These are phyloP conservation scores for Agapornis roseicollis DNA, from an alignment of 2,113 vertebrate species.

Conservation along the genomic window DNA sequence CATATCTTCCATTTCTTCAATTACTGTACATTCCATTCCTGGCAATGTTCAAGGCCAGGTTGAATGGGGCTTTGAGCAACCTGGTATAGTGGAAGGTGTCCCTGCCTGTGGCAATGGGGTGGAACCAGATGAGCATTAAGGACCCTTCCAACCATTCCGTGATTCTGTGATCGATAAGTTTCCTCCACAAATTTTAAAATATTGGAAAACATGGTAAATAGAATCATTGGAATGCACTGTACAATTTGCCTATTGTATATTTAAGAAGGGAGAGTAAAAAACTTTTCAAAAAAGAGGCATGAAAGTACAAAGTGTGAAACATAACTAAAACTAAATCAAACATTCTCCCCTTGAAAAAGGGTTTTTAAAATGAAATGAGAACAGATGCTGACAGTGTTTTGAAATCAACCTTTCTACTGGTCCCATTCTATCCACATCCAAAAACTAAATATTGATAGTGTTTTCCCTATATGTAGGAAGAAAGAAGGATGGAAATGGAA, in stretches of 20 bases:
- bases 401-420: not conserved
- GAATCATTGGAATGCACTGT: not conserved
- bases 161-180: not conserved
- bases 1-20: not conserved
- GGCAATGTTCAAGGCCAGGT: not conserved
- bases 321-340: not conserved
- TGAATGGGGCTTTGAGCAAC: not conserved
- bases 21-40: not conserved
- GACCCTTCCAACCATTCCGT: not conserved
- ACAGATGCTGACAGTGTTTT: not conserved
- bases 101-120: not conserved
- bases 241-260: not conserved
- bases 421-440: not conserved
- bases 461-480: not conserved
- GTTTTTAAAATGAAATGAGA: not conserved
- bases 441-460: not conserved
- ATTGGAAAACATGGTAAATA: not conserved
- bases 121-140: not conserved
- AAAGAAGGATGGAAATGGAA: not conserved
- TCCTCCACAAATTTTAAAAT: not conserved
- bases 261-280: not conserved
- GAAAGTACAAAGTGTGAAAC: not conserved
- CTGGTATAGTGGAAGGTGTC: not conserved
- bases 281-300: not conserved
- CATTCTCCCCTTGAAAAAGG: not conserved